Evolutionary conservation across 92 coral and sea anemone genomes (phyloP).

Genomic region (Phymanthus crucifer): DNA sequence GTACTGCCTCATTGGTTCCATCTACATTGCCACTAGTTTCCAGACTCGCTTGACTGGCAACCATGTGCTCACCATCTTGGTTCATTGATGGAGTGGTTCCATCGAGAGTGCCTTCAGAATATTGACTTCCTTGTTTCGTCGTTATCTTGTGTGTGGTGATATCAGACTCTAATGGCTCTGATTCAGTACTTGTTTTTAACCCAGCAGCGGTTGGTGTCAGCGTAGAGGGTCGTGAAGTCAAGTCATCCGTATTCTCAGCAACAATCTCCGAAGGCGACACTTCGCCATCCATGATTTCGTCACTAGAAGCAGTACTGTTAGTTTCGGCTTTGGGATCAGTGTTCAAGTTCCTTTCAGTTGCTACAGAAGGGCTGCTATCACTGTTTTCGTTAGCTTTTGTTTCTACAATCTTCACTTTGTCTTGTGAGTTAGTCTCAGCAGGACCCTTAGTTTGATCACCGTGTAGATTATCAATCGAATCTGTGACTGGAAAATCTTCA

Average conservation of each 20-base stretch:
- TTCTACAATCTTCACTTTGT: neutral
- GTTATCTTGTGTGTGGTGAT: neutral
- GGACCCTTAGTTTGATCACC: neutral
- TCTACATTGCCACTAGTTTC: no score
- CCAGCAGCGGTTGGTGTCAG: neutral
- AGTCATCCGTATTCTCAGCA: neutral
- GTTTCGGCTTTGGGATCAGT: neutral
- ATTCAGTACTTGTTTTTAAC: neutral
- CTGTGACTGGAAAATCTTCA: neutral
- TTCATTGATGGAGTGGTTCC: neutral
- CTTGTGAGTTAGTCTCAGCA: neutral
- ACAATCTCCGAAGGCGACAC: neutral
- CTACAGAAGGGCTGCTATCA: neutral
- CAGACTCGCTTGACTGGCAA: no score
- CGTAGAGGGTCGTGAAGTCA: neutral
- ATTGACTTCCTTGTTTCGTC: neutral
- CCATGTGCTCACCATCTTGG: neutral
- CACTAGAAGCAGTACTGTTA: neutral
- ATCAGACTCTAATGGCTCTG: neutral
- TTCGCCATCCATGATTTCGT: slow-evolving; percentile 21
- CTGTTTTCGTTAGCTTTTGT: neutral
- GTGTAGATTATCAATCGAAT: neutral
- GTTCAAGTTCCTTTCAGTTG: neutral
- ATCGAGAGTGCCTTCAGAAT: neutral
- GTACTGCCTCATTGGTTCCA: no score